A percentile compares a stretch with the other conserved stretches of the same genome.
Conservation (phyloP, 2,113 vertebrate species). For the Illadopsis cleaveri region DNA sequence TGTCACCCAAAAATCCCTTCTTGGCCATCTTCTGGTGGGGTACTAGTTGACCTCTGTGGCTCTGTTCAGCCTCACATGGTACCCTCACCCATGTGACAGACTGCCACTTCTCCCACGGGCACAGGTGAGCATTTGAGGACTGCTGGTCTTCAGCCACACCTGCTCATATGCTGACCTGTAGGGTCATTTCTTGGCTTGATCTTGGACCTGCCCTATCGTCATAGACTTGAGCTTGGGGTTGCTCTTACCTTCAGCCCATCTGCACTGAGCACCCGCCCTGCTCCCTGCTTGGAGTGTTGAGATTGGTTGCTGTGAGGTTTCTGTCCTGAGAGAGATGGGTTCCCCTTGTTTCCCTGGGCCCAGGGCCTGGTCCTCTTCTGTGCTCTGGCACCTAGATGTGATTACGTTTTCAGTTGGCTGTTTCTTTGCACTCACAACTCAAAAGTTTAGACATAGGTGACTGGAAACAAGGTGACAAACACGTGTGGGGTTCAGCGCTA, state of each 20-base stretch:
- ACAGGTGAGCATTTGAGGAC: not conserved
- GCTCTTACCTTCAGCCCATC: not conserved
- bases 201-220: not conserved
- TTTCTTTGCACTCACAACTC: not conserved
- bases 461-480: not conserved
- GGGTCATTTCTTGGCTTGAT: not conserved
- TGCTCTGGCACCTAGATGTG: not conserved
- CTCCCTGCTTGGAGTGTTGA: not conserved
- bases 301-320: not conserved
- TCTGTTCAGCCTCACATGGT: not conserved
- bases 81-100: not conserved
- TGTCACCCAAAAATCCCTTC: not conserved
- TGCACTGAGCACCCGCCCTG: accelerated
- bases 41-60: accelerated
- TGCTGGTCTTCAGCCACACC: not conserved
- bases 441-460: not conserved
- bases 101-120: not conserved
- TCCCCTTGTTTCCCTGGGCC: not conserved
- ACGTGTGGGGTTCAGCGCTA: not conserved
- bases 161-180: not conserved
- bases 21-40: not conserved
- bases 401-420: not conserved
- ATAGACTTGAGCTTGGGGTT: not conserved
- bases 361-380: not conserved
- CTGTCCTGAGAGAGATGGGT: not conserved